Percentiles rank a stretch among this genome's conserved stretches.
Evolutionary conservation across 2,797 vertebrate genomes (phyloP).

Genomic region (Tenualosa thibaudeaui): DNA sequence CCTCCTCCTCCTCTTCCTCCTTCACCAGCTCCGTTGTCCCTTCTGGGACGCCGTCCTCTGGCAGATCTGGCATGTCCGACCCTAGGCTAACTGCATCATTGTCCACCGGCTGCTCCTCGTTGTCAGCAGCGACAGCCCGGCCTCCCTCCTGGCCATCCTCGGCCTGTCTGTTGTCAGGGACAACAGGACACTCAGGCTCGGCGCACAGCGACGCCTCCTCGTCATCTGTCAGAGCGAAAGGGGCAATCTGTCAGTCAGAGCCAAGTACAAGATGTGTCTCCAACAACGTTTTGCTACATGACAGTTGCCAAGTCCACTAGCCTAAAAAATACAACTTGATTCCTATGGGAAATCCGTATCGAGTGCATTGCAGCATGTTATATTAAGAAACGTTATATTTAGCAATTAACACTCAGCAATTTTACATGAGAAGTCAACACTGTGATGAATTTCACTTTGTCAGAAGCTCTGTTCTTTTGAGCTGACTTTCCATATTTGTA

Average conservation of each 20-base stretch:
- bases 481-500: background rate
- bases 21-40: background rate
- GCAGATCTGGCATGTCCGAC: conserved; percentile 74
- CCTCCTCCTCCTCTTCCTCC: conserved; percentile 1
- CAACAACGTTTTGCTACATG: background rate
- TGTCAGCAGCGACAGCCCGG: conserved; percentile 53
- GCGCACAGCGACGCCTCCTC: conserved; percentile 88
- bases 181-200: conserved; percentile 73
- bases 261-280: background rate
- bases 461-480: background rate
- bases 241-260: conserved; percentile 32
- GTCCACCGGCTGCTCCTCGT: conserved; percentile 62
- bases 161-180: conserved; percentile 64
- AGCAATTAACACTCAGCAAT: background rate
- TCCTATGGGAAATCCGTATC: background rate
- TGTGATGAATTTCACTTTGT: background rate
- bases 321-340: background rate
- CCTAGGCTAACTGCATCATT: conserved; percentile 71
- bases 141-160: conserved; percentile 63
- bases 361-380: background rate
- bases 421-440: background rate
- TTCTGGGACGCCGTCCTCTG: conserved; percentile 46
- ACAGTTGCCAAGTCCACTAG: background rate
- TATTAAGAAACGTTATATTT: background rate
- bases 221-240: conserved; percentile 79